Conservation (phyloP, 2,113 vertebrate species). For the Pluvialis apricaria region DNA sequence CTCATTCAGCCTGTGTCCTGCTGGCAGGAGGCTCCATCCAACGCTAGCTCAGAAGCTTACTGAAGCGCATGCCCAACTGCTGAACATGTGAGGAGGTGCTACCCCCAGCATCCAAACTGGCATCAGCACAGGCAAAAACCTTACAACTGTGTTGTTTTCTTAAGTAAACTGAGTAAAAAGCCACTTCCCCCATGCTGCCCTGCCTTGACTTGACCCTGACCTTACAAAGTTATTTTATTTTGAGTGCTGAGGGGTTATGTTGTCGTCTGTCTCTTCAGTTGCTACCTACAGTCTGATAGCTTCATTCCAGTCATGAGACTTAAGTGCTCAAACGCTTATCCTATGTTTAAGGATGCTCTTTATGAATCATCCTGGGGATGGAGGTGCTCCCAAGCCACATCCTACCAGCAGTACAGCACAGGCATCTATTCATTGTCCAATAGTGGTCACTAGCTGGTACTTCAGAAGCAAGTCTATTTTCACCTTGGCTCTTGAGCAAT, state of each 20-base stretch:
- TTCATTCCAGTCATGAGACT: neutral
- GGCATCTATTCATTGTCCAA: neutral
- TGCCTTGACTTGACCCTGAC: neutral
- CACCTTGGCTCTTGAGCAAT: neutral
- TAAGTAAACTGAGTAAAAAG: neutral
- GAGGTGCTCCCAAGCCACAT: neutral
- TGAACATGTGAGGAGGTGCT: neutral
- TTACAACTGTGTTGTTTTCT: neutral
- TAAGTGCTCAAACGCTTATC: neutral
- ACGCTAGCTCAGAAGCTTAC: neutral
- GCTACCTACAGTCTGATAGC: neutral
- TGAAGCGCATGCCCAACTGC: fast-evolving
- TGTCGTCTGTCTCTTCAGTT: neutral
- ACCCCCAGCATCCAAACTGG: neutral
- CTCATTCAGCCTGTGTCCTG: neutral
- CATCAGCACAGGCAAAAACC: neutral
- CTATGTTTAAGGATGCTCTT: neutral
- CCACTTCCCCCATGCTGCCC: neutral
- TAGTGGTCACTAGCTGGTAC: neutral
- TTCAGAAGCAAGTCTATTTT: neutral
- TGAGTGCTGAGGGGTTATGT: neutral
- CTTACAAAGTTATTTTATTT: neutral
- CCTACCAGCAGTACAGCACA: neutral
- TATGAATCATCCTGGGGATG: neutral
- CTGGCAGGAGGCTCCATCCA: neutral